Evolutionary conservation across 2,113 vertebrate species (phyloP).

Genomic region (Salvator merianae): DNA sequence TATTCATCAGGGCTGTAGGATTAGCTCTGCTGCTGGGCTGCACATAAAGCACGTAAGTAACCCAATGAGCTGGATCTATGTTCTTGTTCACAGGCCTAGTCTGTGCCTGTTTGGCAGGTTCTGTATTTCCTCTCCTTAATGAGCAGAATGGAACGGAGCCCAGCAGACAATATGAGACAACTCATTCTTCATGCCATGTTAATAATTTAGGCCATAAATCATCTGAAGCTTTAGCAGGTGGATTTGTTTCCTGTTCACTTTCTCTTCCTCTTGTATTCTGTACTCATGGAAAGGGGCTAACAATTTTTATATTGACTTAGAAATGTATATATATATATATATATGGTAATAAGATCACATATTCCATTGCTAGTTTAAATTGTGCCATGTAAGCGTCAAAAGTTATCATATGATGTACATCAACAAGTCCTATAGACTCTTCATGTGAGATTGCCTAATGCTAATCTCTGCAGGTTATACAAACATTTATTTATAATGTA

Average conservation of each 20-base stretch:
- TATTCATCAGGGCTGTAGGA: no score
- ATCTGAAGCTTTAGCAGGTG: neutral
- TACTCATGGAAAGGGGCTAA: neutral
- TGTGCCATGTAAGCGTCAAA: neutral
- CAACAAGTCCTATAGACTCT: neutral
- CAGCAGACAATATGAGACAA: no score
- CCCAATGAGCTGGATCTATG: no score
- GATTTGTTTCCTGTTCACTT: neutral
- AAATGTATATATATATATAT: neutral
- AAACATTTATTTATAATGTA: neutral
- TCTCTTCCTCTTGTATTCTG: neutral
- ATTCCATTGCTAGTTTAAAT: no score
- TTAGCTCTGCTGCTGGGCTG: no score
- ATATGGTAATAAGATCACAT: no score
- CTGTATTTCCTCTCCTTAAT: neutral
- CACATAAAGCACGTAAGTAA: no score
- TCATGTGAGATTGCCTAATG: neutral
- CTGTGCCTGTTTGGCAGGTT: no score
- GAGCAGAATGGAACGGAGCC: neutral
- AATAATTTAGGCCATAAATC: neutral
- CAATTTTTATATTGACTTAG: neutral
- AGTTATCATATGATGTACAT: neutral
- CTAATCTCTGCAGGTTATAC: neutral
- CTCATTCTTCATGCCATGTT: neutral
- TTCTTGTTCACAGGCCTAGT: no score